Conservation (phyloP, 2,888 invertebrate species). For the Papilio demoleus region DNA sequence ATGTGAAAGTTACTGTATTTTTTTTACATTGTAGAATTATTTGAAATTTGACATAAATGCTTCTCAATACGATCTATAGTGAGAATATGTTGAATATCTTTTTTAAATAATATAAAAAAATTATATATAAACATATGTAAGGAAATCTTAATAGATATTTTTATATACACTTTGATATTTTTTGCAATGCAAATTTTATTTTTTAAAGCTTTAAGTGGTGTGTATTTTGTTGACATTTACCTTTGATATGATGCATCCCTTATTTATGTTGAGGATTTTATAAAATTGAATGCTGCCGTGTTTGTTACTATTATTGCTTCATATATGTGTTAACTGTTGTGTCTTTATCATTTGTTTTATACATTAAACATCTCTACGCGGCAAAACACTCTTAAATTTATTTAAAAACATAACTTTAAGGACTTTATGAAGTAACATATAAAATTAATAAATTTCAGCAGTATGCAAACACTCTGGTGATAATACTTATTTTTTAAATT, state of each 20-base stretch:
- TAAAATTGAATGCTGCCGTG: not conserved
- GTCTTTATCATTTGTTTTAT: not conserved
- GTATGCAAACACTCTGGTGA: no score
- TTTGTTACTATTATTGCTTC: slow-evolving; percentile 5
- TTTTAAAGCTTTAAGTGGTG: slow-evolving; percentile 5
- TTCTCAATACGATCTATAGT: not conserved
- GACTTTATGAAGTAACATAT: no score
- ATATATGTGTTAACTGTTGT: not conserved
- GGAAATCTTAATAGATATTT: no score
- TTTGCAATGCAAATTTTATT: not conserved
- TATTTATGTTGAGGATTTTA: not conserved
- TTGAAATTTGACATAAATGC: not conserved
- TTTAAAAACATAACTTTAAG: no score
- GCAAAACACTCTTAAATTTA: not conserved
- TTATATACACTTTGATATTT: no score
- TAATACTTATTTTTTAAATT: no score
- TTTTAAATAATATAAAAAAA: no score
- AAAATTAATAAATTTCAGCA: no score
- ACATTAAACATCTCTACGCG: no score
- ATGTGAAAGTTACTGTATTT: not conserved
- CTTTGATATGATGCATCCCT: not conserved
- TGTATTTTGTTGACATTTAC: not conserved
- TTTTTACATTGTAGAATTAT: not conserved
- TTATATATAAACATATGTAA: no score
- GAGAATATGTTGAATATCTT: no score